These are phyloP conservation scores for Heterohyrax brucei DNA, from an alignment of 2,797 vertebrate species.

Conservation along the genomic window DNA sequence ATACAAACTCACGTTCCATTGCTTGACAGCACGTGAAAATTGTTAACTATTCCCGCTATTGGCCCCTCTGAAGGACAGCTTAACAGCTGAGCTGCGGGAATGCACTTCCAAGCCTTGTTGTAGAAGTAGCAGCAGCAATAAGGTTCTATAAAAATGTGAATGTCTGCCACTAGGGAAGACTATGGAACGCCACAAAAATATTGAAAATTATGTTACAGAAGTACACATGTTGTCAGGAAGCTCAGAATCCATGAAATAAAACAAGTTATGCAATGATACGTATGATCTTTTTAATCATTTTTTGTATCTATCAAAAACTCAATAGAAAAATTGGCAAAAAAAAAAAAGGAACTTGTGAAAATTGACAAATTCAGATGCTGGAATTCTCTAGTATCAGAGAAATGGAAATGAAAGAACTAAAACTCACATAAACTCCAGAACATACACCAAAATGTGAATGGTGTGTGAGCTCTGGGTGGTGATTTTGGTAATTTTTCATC, in stretches of 20 bases:
- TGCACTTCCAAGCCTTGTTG: background rate
- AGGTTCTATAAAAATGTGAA: conserved; percentile 47
- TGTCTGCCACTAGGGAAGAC: background rate
- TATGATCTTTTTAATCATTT: background rate
- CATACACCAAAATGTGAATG: background rate
- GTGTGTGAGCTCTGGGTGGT: background rate
- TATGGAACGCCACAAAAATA: background rate
- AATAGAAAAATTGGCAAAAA: conserved; percentile 5
- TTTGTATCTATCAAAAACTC: background rate
- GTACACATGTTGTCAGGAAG: background rate
- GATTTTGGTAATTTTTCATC: background rate
- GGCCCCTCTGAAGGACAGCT: background rate
- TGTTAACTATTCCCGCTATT: conserved; percentile 10
- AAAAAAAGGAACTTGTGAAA: conserved; percentile 28
- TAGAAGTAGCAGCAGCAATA: conserved; percentile 32
- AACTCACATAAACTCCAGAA: background rate
- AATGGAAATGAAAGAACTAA: conserved; percentile 38
- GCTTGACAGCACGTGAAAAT: conserved; percentile 47
- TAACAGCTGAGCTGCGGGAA: background rate
- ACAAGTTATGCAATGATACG: conserved; percentile 39
- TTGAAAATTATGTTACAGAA: conserved; percentile 30
- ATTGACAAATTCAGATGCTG: background rate
- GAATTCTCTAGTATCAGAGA: conserved; percentile 8
- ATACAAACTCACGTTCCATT: conserved; percentile 19
- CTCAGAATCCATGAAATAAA: conserved; percentile 2